Base-by-base conservation (phyloP, 2,888 invertebrate genomes). In the Dendrolimus pini region DNA sequence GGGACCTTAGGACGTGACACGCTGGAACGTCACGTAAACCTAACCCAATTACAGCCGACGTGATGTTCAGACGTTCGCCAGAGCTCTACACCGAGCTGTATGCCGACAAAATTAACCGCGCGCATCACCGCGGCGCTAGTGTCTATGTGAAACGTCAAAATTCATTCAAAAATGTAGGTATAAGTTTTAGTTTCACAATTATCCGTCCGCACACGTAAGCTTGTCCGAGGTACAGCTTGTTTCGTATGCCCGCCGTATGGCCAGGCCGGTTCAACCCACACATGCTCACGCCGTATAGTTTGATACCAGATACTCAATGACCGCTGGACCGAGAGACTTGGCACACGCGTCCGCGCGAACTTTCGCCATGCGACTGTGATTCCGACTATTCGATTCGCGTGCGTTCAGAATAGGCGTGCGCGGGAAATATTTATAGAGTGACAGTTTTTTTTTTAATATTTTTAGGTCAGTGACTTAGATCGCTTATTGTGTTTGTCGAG, bases 291-390 rank as follows among this genome's bases (percentile, higher is more conserved):
- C 78, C 76, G 81, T 83, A 81, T 83, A 84, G 82, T 82, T 80
- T 82, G 85, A 83, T 80, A 82, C 82, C 83, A 78, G 82, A 78
- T 80, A 81, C 83, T 92, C 93, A 93, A 93, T 93, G 93, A 93
- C 93, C 93, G 92, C 91, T 92, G 91, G 92, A 92, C 92, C 92
- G 92, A 90, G 89, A 85, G 87, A 82, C 89, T 78, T 85, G 88
- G 81, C 91, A 92, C 92, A 92, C 92, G 92, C 91, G 92, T 87
- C 74, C 76, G 74, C 74, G 78, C 77, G 82, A 70, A 74, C 75
- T 71, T 72, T 75, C 70, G 30, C 3, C 3, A 30, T 30, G 77
- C 73, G 70, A 77, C 72, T 71, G 71, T 64, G 66, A 58, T 68
- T 47, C 7, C 47, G 47, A 47, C 47, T 47, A 47, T 47, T 47